Conservation (phyloP, 2,797 vertebrate genomes). For the Lagocephalus sceleratus region DNA sequence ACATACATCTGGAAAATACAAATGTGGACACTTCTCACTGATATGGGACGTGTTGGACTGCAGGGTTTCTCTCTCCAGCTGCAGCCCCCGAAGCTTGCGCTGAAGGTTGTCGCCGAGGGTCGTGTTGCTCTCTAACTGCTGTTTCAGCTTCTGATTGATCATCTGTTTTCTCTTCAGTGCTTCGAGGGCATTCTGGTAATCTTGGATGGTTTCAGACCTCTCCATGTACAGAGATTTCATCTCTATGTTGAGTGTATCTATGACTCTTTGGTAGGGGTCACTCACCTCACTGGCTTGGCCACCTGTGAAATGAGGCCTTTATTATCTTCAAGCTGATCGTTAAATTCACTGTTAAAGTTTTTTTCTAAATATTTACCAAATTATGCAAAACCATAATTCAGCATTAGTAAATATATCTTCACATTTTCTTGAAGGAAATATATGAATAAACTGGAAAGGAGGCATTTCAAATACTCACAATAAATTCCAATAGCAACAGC, state of each 20-base stretch:
- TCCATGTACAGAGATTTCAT: constrained; percentile 23
- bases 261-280: not conserved
- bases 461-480: constrained; percentile 45
- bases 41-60: not conserved
- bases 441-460: no score
- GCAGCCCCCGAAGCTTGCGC: constrained; percentile 7
- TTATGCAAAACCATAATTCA: no score
- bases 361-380: no score
- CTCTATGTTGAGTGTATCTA: constrained; percentile 18
- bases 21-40: constrained; percentile 4
- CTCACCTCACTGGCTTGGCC: constrained; percentile 11
- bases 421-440: no score
- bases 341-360: not conserved
- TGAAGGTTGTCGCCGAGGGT: constrained; percentile 3
- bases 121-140: constrained; percentile 8
- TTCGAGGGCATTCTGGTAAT: not conserved
- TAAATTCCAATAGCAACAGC: constrained; percentile 48
- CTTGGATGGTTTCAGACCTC: constrained; percentile 6
- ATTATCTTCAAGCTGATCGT: not conserved
- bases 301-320: constrained; percentile 25
- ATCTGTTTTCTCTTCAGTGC: not conserved
- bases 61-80: constrained; percentile 2
- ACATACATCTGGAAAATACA: not conserved
- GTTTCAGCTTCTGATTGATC: not conserved
- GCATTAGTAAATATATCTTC: no score